These are phyloP conservation scores for Perca fluviatilis DNA, from an alignment of 2,113 vertebrate species.

Conservation along the genomic window DNA sequence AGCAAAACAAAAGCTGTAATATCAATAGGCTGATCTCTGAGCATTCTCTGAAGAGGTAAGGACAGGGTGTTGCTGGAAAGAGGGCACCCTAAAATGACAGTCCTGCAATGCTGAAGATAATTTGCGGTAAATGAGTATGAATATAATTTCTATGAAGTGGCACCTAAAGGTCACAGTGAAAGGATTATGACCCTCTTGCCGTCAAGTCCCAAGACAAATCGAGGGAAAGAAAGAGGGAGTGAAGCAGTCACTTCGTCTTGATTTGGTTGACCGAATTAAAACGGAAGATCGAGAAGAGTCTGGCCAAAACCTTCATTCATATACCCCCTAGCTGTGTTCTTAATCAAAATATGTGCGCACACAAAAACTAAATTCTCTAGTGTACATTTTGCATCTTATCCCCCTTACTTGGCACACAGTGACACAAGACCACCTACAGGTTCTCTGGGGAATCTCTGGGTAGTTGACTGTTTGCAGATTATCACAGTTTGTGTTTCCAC, in stretches of 20 bases:
- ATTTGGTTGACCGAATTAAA: conserved; percentile 23
- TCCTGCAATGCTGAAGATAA: conserved; percentile 41
- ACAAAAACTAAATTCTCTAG: conserved; percentile 24
- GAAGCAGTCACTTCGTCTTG: conserved; percentile 16
- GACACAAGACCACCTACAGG: conserved; percentile 58
- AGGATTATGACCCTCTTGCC: conserved; percentile 44
- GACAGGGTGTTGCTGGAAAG: not conserved
- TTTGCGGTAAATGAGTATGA: conserved; percentile 59
- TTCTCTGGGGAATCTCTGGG: conserved; percentile 44
- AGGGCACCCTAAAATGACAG: conserved; percentile 64
- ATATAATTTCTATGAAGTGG: conserved; percentile 56
- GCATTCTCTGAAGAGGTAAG: conserved; percentile 8
- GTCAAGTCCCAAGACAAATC: conserved; percentile 27
- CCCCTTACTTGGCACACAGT: conserved; percentile 22
- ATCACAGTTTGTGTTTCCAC: conserved; percentile 62
- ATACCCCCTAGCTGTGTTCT: not conserved
- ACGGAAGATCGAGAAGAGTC: not conserved
- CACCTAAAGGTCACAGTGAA: conserved; percentile 62
- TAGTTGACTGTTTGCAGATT: conserved; percentile 57
- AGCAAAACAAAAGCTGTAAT: conserved; percentile 43
- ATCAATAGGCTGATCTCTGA: conserved; percentile 58
- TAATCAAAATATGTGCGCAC: conserved; percentile 13
- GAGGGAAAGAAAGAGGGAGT: conserved; percentile 12
- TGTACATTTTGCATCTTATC: conserved; percentile 18
- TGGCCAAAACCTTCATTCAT: not conserved